phyloP scores from a whole-genome alignment of 1,140 invertebrate genomes.

The Drosophila guanche region DNA sequence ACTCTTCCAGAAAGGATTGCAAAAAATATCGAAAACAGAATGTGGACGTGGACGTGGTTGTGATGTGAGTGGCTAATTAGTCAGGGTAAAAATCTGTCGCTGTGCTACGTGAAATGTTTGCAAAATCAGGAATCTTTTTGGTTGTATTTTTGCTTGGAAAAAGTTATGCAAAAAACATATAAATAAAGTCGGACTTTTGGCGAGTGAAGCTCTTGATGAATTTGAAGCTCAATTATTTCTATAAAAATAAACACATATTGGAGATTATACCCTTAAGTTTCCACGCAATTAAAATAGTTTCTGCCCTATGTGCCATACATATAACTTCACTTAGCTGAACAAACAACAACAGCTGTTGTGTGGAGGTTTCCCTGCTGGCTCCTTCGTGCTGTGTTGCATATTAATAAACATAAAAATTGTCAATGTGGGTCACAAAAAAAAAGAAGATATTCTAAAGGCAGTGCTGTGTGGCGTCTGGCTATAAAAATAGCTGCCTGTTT shows the following conservation, averaged over 20 bases:
- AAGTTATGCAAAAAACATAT: not conserved
- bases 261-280: no score
- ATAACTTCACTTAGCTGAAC: conserved; percentile 73
- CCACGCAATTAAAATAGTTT: conserved; percentile 19
- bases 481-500: conserved; percentile 61
- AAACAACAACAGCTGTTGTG: conserved; percentile 59
- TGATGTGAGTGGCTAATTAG: conserved; percentile 64
- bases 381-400: conserved; percentile 31
- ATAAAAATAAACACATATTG: no score
- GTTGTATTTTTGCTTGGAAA: not conserved
- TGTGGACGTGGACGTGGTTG: not conserved
- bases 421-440: conserved; percentile 66
- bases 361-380: conserved; percentile 23
- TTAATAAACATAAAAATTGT: conserved; percentile 77
- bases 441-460: conserved; percentile 50
- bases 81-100: conserved; percentile 4
- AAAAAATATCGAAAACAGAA: conserved; percentile 3
- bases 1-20: conserved; percentile 34
- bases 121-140: conserved; percentile 6
- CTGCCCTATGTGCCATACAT: conserved; percentile 40
- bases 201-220: no score
- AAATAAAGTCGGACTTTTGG: no score
- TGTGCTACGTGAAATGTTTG: conserved; percentile 28
- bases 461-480: conserved; percentile 13
- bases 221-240: no score